A percentile compares a stretch with the other conserved stretches of the same genome.
Evolutionary conservation across 2,797 vertebrate species (phyloP).

Genomic region (Coracias cyanogaster): DNA sequence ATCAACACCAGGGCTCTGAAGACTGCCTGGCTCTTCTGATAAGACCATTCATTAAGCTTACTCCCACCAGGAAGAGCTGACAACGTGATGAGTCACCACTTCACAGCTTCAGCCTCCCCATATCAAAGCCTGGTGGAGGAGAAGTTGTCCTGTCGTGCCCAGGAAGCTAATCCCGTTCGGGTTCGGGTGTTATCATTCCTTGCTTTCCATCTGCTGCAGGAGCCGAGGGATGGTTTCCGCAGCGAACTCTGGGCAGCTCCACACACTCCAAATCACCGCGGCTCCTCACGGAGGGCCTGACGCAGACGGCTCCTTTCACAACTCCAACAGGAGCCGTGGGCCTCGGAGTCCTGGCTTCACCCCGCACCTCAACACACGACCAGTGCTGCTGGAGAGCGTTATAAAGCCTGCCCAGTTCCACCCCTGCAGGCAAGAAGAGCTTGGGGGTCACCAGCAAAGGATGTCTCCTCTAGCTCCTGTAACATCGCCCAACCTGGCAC

Average conservation of each 20-base stretch:
- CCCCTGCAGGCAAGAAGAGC: too few species aligned
- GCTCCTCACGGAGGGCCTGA: too few species aligned
- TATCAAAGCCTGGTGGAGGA: neutral
- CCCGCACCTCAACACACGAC: too few species aligned
- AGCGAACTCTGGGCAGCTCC: neutral
- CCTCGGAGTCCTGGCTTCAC: too few species aligned
- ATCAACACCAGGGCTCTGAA: neutral
- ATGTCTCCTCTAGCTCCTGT: too few species aligned
- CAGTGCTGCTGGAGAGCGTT: too few species aligned
- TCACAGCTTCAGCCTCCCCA: accelerated
- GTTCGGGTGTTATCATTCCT: neutral
- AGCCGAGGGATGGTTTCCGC: neutral
- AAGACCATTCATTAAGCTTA: neutral
- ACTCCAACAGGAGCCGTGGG: too few species aligned
- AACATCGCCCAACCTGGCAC: too few species aligned
- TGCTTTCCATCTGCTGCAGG: neutral
- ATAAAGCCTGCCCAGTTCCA: too few species aligned
- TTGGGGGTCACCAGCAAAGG: too few species aligned
- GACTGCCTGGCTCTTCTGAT: neutral
- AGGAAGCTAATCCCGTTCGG: neutral
- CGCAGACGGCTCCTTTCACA: too few species aligned
- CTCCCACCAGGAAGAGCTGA: neutral
- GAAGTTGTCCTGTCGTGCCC: neutral
- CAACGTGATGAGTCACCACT: neutral
- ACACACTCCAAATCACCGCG: too few species aligned